Conservation (phyloP, 2,888 invertebrate genomes). For the Crepidodera aurea region DNA sequence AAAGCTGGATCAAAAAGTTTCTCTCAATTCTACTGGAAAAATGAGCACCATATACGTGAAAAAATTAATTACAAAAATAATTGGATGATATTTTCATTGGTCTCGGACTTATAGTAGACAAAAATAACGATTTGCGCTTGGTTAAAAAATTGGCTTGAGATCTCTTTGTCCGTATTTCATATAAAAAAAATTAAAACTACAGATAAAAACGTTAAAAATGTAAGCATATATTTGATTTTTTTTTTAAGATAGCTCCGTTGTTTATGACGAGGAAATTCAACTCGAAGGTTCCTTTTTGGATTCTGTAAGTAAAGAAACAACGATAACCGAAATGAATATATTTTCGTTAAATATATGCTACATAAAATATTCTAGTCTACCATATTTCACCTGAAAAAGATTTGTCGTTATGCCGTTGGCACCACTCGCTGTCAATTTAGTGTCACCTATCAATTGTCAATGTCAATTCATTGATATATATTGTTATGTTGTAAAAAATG, state of each 20-base stretch:
- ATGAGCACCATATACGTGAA: constrained; percentile 37
- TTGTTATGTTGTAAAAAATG: no score
- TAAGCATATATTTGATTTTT: constrained; percentile 35
- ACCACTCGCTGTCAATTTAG: no score
- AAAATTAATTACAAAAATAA: constrained; percentile 38
- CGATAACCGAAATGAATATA: no score
- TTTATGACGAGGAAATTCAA: constrained; percentile 33
- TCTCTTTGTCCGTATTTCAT: constrained; percentile 38
- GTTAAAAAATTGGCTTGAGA: constrained; percentile 41
- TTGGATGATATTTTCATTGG: constrained; percentile 39
- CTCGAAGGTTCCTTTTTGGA: constrained; percentile 58
- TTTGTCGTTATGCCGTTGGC: no score
- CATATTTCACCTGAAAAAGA: no score
- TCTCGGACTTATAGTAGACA: constrained; percentile 32
- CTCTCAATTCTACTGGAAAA: constrained; percentile 33
- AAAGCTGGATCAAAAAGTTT: constrained; percentile 36
- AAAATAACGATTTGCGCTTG: constrained; percentile 48
- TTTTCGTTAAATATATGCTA: no score
- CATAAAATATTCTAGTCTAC: no score
- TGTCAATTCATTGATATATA: no score
- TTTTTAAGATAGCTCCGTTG: constrained; percentile 28
- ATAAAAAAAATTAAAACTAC: constrained; percentile 32
- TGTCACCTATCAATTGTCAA: no score
- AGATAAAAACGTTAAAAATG: constrained; percentile 33
- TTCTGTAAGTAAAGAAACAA: constrained; percentile 65